Evolutionary conservation across 1,140 invertebrate genomes (phyloP).

Genomic region (Stratiolaelaps scimitus): DNA sequence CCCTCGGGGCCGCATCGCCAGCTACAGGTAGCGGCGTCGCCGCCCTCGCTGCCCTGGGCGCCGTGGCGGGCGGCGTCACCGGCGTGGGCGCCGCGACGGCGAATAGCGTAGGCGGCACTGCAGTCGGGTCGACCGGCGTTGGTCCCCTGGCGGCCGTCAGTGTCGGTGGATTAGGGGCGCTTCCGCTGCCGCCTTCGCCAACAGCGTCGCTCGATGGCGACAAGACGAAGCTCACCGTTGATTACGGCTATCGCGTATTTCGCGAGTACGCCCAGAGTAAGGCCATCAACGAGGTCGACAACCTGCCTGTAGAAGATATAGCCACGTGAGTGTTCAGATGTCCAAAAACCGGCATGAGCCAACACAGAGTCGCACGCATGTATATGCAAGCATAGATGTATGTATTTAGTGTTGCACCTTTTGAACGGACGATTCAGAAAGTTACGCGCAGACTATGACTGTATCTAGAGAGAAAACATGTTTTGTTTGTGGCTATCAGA

Average conservation of each 20-base stretch:
- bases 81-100: not conserved
- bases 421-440: too few species aligned
- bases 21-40: too few species aligned
- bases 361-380: too few species aligned
- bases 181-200: not conserved
- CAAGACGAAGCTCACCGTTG: constrained; percentile 34
- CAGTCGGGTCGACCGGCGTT: not conserved
- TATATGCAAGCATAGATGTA: too few species aligned
- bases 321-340: constrained; percentile 31
- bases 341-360: too few species aligned
- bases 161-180: not conserved
- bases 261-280: constrained; percentile 34
- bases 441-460: too few species aligned
- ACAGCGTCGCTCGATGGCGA: constrained; percentile 32
- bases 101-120: not conserved
- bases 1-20: too few species aligned
- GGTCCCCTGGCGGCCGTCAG: not conserved
- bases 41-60: constrained; percentile 4
- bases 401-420: too few species aligned
- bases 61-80: not conserved
- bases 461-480: too few species aligned
- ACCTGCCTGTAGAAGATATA: constrained; percentile 33
- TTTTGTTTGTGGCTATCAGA: too few species aligned
- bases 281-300: constrained; percentile 33
- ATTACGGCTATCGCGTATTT: constrained; percentile 34